Evolutionary conservation across 2,797 vertebrate species (phyloP), one percentile per base, ranked within the genome.

Genomic region (Sparus aurata): DNA sequence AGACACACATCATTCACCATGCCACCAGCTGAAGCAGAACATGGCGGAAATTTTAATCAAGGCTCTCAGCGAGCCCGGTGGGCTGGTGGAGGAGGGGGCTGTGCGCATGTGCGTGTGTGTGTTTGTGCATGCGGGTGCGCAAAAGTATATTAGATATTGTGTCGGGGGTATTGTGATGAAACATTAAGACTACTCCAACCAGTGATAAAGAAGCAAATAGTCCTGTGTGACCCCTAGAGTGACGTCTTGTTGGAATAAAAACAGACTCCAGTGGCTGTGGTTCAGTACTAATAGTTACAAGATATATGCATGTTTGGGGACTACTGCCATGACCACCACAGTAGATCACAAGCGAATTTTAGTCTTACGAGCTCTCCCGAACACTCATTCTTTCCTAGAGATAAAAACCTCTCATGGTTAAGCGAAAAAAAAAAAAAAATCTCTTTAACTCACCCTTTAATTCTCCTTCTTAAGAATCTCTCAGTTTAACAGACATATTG

Each of bases 21-120:
- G 75, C 81, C 83, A 86, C 71, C 82, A 82, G 83, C 66, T 87
- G 83, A 88, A 92, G 93, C 89, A 85, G 91, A 93, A 92, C 91
- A 89, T 69, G 83, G 82, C 82, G 79, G 89, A 89, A 76, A 94
- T 94, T 94, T 94, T 94, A 95, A 95, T 95, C 92, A 94, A 93
- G 82, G 83, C 80, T 91, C 91, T 87, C 91, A 87, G 89, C 45
- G n/a, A 90, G 89, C 69, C 79, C 75, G 73, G 85, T 82, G 87
- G 83, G 69, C 80, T 80, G 64, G 52, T 41, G 61, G 82, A 85
- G 66, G 30, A 27, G 5, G 80, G 81, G 75, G 68, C 74, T 47
- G 60, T 1, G 61, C 58, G 64, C 25, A 11, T 57, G 43, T 46
- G 73, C 13, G 20, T 52, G 30, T 50, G 50, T 59, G 46, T 25